phyloP scores from a whole-genome alignment of 2,888 invertebrate genomes.

The Gymnosoma rotundatum region DNA sequence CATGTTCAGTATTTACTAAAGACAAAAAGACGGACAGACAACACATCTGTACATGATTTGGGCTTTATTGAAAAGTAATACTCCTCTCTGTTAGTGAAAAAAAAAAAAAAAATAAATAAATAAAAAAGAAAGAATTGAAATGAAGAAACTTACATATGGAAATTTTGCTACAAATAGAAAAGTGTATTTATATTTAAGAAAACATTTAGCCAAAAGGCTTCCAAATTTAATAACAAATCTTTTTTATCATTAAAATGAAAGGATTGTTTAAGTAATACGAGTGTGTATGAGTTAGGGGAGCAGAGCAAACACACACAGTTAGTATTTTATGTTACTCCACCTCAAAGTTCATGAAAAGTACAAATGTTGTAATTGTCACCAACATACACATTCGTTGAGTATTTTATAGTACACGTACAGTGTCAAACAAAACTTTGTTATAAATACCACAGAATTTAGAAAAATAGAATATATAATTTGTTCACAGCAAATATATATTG shows the following conservation, averaged over 20 bases:
- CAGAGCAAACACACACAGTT: slow-evolving; percentile 6
- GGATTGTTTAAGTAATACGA: slow-evolving; percentile 24
- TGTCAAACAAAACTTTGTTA: slow-evolving; percentile 2
- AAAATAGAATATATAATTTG: no score
- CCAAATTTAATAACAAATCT: slow-evolving; percentile 58
- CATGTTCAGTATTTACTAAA: slow-evolving; percentile 30
- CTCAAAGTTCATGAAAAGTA: slow-evolving; percentile 56
- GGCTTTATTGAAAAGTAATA: slow-evolving; percentile 47
- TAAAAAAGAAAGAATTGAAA: slow-evolving; percentile 43
- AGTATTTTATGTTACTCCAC: slow-evolving; percentile 57
- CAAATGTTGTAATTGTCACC: slow-evolving; percentile 60
- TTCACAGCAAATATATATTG: no score
- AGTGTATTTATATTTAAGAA: slow-evolving; percentile 12
- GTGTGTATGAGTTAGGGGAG: slow-evolving; percentile 19
- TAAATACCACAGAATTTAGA: no score
- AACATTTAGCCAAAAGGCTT: slow-evolving; percentile 58
- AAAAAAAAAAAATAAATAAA: slow-evolving; percentile 19
- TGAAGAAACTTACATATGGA: slow-evolving; percentile 41
- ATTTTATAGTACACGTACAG: slow-evolving; percentile 5
- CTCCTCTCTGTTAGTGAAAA: slow-evolving; percentile 28
- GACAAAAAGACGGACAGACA: slow-evolving; percentile 4
- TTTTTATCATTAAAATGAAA: slow-evolving; percentile 52
- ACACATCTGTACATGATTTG: slow-evolving; percentile 9
- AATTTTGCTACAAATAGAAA: slow-evolving; percentile 47
- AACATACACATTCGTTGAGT: slow-evolving; percentile 18